phyloP scores from a whole-genome alignment of 2,113 vertebrate genomes.

The Taurulus bubalis region DNA sequence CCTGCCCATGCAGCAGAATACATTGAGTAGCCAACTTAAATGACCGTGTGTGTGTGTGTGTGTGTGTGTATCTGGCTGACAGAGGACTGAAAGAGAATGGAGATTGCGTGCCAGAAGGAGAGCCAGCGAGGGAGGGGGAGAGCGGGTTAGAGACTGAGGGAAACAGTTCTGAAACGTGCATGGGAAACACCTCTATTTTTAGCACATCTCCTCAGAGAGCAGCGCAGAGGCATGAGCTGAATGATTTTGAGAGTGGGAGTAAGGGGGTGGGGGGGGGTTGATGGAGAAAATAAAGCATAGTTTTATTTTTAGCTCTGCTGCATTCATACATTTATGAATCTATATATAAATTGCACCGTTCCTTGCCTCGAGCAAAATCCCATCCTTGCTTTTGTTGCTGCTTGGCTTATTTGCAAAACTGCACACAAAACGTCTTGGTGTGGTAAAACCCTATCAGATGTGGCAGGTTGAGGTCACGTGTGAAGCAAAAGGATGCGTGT shows the following conservation, averaged over 20 bases:
- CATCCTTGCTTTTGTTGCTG: constrained; percentile 53
- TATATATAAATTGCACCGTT: constrained; percentile 52
- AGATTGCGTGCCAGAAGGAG: constrained; percentile 14
- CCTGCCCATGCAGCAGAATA: constrained; percentile 36
- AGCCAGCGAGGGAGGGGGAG: constrained; percentile 23
- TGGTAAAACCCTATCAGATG: constrained; percentile 59
- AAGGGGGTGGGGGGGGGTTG: background rate
- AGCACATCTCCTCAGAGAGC: constrained; percentile 67
- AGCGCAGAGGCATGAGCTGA: constrained; percentile 69
- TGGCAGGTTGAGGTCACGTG: constrained; percentile 64
- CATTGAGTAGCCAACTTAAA: constrained; percentile 34
- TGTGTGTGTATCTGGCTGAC: constrained; percentile 28
- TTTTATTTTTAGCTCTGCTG: constrained; percentile 65
- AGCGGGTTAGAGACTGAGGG: constrained; percentile 44
- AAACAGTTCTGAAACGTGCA: constrained; percentile 71
- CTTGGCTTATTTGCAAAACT: constrained; percentile 55
- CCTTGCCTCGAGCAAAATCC: constrained; percentile 60
- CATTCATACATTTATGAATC: constrained; percentile 73
- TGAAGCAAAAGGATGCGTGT: constrained; percentile 11
- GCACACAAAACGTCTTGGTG: constrained; percentile 50
- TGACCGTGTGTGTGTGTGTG: background rate
- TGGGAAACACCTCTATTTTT: constrained; percentile 81
- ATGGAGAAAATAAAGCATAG: constrained; percentile 44
- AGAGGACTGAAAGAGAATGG: constrained; percentile 38
- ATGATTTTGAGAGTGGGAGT: constrained; percentile 57